Base-by-base conservation (phyloP, 2,113 vertebrate species). In the Cinclus mexicanus region DNA sequence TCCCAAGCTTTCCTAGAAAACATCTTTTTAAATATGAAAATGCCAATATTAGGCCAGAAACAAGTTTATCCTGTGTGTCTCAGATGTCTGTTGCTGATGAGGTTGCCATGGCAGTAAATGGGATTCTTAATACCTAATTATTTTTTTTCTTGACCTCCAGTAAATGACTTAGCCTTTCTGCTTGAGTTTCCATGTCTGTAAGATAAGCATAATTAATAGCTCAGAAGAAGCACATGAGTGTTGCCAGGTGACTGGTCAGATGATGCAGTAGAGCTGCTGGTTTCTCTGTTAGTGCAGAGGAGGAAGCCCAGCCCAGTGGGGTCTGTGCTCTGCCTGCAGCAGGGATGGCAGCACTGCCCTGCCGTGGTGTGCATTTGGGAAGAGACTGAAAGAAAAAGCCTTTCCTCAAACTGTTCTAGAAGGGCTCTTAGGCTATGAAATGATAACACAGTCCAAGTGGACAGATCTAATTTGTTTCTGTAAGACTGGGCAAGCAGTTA, bases 221-320 rank as follows among this genome's bases (percentile, higher is more conserved):
- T 82, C 25, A 74, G 75, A 60, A 10, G 69, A 41, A 83, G 41
- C 28, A 44, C 44, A 2, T 18, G 75, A 83, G 52, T 75, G 92
- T 94, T 89, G 90, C 92, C 72, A 93, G 83, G 83, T 89, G 78
- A 78, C 90, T 57, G 14, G 63, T 47, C 42, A 69, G 83, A 24
- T 56, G 75, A 25, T 7, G 33, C 86, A 86, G 56, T 8, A 68
- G 83, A 91, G 80, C 69, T 79, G 89, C 89, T 92, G 5, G 1
- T 76, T 89, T 63, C 20, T 14, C 26, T 88, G 44, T 28, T 64
- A n/a, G 59, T 60, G 18, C 67, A 67, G 79, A 74, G 82, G 53
- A 59, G 56, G 47, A 68, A 52, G 67, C 26, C 33, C 78, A 75
- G 46, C 18, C 39, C 55, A 2, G 35, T 2, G 56, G 72, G 83